Base-by-base conservation (phyloP, 2,113 vertebrate species). In the Mormyrus iriodes region DNA sequence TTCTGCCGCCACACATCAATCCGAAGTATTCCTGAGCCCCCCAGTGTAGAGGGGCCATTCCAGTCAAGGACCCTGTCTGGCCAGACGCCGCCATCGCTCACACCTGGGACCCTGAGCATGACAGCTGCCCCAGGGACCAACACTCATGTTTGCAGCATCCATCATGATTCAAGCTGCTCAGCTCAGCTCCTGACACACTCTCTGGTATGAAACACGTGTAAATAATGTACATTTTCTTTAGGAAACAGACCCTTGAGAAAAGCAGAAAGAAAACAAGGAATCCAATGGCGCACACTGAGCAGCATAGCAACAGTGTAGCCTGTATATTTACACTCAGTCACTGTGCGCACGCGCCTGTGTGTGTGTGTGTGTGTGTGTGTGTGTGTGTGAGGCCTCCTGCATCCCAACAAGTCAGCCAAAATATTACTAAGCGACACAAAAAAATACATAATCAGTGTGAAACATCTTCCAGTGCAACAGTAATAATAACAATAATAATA, bases 181-280 rank as follows among this genome's bases (percentile, higher is more conserved):
- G 82, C 89, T 93, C 92, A 91, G 92, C 91, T 93, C 90, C 93
- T 88, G 89, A 92, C 95, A 95, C 93, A 91, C 90, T 91, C 85
- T n/a, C 90, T 93, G 93, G 93, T 95, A 94, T 95, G 92, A 95
- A 95, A 95, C 95, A 95, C 94, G 92, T 89, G 91, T 91, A 94
- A 94, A 94, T 92, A 95, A 95, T 93, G 94, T 93, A 95, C 94
- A 95, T 93, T 93, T 92, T 94, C 87, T 91, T 92, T 89, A 92
- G 89, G 93, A 93, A 94, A 94, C 92, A 91, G 92, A 93, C 92
- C 93, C 91, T 91, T 93, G 91, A 94, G 90, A 91, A 91, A 90
- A 92, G 86, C 61, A 90, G 92, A 90, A 73, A 69, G 61, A 49
- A 39, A 49, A 76, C 6, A 76, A 51, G 48, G 27, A 79, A 19